Evolutionary conservation across 2,888 invertebrate species (phyloP).

Genomic region (Piscicola geometra): DNA sequence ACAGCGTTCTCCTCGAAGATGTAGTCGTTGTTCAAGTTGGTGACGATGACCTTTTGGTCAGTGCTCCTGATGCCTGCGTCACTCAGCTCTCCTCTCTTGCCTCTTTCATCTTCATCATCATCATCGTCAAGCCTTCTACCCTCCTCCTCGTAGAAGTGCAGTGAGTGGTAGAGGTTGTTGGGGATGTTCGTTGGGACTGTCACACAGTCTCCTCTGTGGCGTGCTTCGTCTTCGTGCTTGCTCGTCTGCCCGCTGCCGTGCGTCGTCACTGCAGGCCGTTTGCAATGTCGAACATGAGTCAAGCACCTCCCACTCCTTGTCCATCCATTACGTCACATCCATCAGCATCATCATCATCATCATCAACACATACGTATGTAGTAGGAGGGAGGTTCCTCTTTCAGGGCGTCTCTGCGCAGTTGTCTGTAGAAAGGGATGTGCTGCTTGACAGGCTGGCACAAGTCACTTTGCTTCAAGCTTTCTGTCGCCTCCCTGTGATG

Average conservation of each 20-base stretch:
- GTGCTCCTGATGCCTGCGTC: not conserved
- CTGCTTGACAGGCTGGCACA: constrained; percentile 1
- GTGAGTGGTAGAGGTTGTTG: not conserved
- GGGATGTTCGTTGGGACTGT: not conserved
- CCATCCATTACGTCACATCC: not conserved
- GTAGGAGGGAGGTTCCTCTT: not conserved
- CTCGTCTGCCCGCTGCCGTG: too few relatives aligned
- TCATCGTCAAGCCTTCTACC: not conserved
- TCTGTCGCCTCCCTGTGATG: not conserved
- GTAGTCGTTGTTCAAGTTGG: not conserved
- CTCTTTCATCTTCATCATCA: not conserved
- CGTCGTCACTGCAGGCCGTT: not conserved
- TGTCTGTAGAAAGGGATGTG: not conserved
- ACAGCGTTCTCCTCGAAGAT: too few relatives aligned
- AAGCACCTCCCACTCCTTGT: not conserved
- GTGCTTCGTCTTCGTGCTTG: too few relatives aligned
- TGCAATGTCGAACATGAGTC: not conserved
- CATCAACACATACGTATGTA: constrained; percentile 4
- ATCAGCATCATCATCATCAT: not conserved
- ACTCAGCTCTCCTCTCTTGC: not conserved
- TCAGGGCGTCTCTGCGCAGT: not conserved
- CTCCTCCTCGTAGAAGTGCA: not conserved
- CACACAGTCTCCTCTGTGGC: too few relatives aligned
- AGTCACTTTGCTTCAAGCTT: not conserved
- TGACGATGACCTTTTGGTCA: not conserved